A percentile compares a stretch with the other conserved stretches of the same genome.
Conservation (phyloP, 92 coral and sea anemone genomes). For the Desmophyllum pertusum region DNA sequence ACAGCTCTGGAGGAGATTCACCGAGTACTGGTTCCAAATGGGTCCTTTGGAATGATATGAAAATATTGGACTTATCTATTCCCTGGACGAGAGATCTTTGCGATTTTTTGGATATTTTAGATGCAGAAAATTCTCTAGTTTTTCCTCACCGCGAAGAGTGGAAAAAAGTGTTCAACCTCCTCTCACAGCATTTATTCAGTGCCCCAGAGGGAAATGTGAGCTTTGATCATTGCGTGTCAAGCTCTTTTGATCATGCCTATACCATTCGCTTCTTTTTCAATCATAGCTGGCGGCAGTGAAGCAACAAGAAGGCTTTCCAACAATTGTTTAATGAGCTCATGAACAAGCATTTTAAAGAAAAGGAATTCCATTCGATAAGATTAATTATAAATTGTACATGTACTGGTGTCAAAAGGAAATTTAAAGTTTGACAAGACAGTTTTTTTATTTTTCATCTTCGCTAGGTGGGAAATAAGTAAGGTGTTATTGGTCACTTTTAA, state of each 20-base stretch:
- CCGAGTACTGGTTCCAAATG: slow-evolving; percentile 18
- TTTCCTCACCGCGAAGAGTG: slow-evolving; percentile 9
- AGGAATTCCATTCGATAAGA: background rate
- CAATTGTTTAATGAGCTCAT: slow-evolving; percentile 9
- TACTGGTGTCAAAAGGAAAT: slow-evolving; percentile 15
- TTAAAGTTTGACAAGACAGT: background rate
- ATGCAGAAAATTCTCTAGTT: background rate
- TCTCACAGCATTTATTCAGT: slow-evolving; percentile 1
- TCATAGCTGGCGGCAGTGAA: slow-evolving; percentile 13
- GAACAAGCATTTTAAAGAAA: slow-evolving; percentile 10
- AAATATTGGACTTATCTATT: background rate
- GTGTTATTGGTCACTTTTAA: too few relatives aligned
- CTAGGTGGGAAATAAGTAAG: too few relatives aligned
- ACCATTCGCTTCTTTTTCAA: background rate
- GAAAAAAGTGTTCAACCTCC: background rate
- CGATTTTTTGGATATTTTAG: background rate
- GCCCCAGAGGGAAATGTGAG: background rate
- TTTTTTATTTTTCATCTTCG: too few relatives aligned
- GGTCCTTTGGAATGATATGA: slow-evolving; percentile 8
- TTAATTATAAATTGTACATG: slow-evolving; percentile 11
- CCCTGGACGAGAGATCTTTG: background rate
- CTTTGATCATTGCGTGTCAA: background rate
- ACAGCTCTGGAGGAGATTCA: slow-evolving; percentile 5
- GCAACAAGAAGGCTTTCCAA: slow-evolving; percentile 1
- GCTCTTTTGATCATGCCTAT: slow-evolving; percentile 20